Percentiles rank a stretch among this genome's conserved stretches.
Conservation (phyloP, 2,797 vertebrate species). For the Coluber constrictor region DNA sequence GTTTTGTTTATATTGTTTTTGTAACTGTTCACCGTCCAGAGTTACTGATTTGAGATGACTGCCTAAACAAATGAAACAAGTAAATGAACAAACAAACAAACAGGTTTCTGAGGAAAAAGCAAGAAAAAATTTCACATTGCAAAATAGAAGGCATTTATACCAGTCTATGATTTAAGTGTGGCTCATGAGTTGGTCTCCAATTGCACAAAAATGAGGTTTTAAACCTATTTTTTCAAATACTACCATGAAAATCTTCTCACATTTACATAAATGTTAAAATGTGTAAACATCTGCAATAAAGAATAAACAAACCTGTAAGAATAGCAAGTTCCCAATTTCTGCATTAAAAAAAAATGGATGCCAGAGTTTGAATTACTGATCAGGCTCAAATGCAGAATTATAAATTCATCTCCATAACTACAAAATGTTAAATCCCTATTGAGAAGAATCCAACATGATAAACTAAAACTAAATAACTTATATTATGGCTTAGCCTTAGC, state of each 20-base stretch:
- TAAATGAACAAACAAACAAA: neutral
- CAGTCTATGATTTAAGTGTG: neutral
- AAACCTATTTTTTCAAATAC: neutral
- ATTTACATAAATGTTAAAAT: neutral
- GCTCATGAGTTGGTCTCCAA: neutral
- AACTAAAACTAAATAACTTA: neutral
- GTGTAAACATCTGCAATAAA: neutral
- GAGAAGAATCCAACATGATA: neutral
- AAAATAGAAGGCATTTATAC: neutral
- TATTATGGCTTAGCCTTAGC: neutral
- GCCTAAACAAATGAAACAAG: neutral
- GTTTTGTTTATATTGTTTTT: neutral
- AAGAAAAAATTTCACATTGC: neutral
- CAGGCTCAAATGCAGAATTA: neutral
- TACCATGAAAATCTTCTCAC: neutral
- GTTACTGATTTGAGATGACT: neutral
- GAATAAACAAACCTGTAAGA: neutral
- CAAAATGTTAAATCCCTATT: neutral
- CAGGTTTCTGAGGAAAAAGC: neutral
- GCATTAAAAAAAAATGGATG: neutral
- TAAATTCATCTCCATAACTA: neutral
- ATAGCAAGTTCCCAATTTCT: neutral
- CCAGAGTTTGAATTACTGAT: neutral
- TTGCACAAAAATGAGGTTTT: neutral
- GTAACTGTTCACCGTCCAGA: neutral